Evolutionary conservation across 2,888 invertebrate genomes (phyloP), one percentile per base, ranked within the genome.

Genomic region (Pseudococcus viburni): DNA sequence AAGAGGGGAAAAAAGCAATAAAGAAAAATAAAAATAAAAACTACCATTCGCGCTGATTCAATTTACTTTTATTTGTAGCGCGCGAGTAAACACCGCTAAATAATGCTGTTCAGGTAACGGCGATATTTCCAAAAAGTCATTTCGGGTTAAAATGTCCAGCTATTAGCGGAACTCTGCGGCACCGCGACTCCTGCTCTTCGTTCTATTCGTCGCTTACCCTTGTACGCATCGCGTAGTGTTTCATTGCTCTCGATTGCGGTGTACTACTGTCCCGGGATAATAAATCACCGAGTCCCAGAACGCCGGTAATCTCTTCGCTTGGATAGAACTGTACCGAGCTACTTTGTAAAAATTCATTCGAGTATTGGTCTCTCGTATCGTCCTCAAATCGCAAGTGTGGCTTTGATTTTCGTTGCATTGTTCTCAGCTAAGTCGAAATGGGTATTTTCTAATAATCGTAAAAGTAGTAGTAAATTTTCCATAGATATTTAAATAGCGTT

Each of bases 81-180:
- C 9, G 39, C 33, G 77, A 77, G 77, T 77, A 77, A 77, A 77
- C 77, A 77, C 39, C 39, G 39, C 77, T 77, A 77, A 77, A 77
- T 77, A 77, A 77, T 77, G 77, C 77, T 17, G 77, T 77, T 77
- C 77, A 77, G 77, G 77, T 77, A 77, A 33, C 39, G 2, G 39
- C 77, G 77, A 77, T 77, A 77, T 77, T 39, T 77, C 39, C 39
- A 77, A 77, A 77, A 39, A 77, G 77, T 77, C 77, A 77, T 77
- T 77, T 39, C 39, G 39, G 77, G 22, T 73, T 73, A 33, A 26
- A 73, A 33, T 33, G 73, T 73, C 73, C 73, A 15, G 11, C 73
- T 73, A 73, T 73, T 73, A 73, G 73, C 12, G 68, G 11, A 64
- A 22, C 68, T 51, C 51, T 51, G 26, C 26, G 17, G 51, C 51